Conservation (phyloP, 2,797 vertebrate species). For the Scarus forsteni region DNA sequence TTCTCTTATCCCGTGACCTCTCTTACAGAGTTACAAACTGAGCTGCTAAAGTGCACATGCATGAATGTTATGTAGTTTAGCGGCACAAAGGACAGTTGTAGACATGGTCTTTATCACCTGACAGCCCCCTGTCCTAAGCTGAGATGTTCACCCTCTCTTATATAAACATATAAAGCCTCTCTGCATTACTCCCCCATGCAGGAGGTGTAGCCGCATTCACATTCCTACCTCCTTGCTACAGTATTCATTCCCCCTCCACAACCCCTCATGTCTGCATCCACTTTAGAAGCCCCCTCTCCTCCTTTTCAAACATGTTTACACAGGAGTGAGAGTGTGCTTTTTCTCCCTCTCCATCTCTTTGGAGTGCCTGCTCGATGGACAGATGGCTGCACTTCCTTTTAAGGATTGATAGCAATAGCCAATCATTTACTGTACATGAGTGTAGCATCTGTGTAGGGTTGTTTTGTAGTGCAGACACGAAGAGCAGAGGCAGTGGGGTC, state of each 20-base stretch:
- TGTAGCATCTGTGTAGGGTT: slow-evolving; percentile 70
- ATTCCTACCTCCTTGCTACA: slow-evolving; percentile 42
- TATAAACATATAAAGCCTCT: slow-evolving; percentile 61
- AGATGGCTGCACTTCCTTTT: slow-evolving; percentile 83
- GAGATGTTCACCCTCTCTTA: slow-evolving; percentile 33
- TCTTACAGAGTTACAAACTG: slow-evolving; percentile 34
- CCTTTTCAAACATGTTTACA: slow-evolving; percentile 79
- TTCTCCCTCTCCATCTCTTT: slow-evolving; percentile 72
- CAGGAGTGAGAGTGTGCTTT: slow-evolving; percentile 73
- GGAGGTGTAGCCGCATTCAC: slow-evolving; percentile 43
- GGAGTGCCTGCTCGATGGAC: slow-evolving; percentile 76
- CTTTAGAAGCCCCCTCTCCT: slow-evolving; percentile 66
- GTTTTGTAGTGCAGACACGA: slow-evolving; percentile 43
- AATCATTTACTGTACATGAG: slow-evolving; percentile 70
- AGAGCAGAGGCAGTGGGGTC: slow-evolving; percentile 46
- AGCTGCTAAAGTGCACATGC: slow-evolving; percentile 14
- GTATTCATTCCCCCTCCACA: slow-evolving; percentile 39
- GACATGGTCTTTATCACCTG: slow-evolving; percentile 62
- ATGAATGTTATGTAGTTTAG: slow-evolving; percentile 15
- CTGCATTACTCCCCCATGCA: slow-evolving; percentile 27
- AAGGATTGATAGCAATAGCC: slow-evolving; percentile 79
- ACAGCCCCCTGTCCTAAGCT: slow-evolving; percentile 42
- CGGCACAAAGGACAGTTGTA: neutral
- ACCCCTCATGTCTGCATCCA: slow-evolving; percentile 40
- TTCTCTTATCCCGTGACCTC: neutral